phyloP scores from a whole-genome alignment of 2,797 vertebrate genomes.

The Masticophis lateralis region DNA sequence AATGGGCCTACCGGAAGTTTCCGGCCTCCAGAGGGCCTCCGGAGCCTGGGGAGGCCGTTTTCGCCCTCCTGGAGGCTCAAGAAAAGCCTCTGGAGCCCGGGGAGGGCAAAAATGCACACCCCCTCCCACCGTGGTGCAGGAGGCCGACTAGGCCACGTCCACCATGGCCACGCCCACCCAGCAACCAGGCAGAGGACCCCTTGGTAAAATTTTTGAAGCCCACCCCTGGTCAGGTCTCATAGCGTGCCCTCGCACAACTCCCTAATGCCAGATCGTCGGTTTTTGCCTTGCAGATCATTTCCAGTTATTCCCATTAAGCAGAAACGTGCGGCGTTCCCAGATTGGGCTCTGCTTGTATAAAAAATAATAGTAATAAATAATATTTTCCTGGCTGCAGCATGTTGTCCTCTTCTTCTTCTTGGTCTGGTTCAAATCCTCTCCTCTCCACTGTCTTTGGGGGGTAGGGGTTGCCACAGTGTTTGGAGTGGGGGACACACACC shows the following conservation, averaged over 20 bases:
- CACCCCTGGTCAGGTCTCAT: neutral
- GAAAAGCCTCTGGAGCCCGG: no score
- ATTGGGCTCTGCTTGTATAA: neutral
- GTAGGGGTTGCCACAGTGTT: no score
- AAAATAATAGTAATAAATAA: neutral
- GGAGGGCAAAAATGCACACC: no score
- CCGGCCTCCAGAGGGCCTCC: no score
- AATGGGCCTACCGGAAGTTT: no score
- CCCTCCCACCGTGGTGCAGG: no score
- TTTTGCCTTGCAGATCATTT: slow-evolving; percentile 2
- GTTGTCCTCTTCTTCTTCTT: neutral
- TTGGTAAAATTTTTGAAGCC: no score
- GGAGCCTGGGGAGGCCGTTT: no score
- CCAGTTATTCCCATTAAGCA: neutral
- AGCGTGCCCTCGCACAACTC: neutral
- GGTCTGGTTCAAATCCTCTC: neutral
- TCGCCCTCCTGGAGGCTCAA: no score
- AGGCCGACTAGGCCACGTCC: no score
- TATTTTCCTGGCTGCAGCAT: neutral
- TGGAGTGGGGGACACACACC: neutral
- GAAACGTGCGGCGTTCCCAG: neutral
- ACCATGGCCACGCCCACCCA: no score
- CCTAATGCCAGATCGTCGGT: neutral
- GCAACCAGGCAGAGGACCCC: no score
- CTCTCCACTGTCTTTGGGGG: neutral